Evolutionary conservation across 2,888 invertebrate species (phyloP), one percentile per base, ranked within the genome.

Genomic region (Acheta domesticus): DNA sequence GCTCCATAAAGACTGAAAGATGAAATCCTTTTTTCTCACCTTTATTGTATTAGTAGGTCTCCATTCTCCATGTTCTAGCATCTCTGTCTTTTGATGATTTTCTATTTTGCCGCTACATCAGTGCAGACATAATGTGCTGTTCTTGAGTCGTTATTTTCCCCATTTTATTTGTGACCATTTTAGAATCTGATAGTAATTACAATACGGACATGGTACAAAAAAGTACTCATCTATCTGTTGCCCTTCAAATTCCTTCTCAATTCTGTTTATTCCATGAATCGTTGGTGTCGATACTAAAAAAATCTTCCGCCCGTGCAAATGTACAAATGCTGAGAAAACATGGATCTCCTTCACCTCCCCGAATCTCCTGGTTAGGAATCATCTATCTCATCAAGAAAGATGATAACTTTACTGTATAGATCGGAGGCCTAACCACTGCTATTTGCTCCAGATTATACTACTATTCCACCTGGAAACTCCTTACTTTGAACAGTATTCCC

Each of bases 251-350:
- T 76, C 76, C 20, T 76, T 76, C 48, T 76, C 48, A 76, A 76
- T 76, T 48, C 76, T 76, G 48, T 48, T 76, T 76, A 76, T 76
- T 76, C 76, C 76, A 76, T 76, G 48, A 76, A 76, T 76, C 48
- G 76, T 48, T 48, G 36, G 48, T 16, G 76, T 76, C 20, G 76
- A 76, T n/a, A 76, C 76, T 76, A 76, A 76, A 76, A 76, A 76
- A 76, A 76, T 50, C 50, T 50, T 50, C 3, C 50, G 50, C n/a
- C 50, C 50, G 50, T 50, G 50, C 12, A 50, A 19, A 12, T 50
- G 50, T 50, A 50, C n/a, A n/a, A n/a, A 16, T 50, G 50, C 14
- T 50, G 19, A 12, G 50, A 1, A 50, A 2, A 2, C 1, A 1
- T 23, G 23, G 23, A 23, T 23, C 23, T 23, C 23, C 23, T 23